Evolutionary conservation across 2,888 invertebrate genomes (phyloP).

Genomic region (Sarcophaga caerulescens): DNA sequence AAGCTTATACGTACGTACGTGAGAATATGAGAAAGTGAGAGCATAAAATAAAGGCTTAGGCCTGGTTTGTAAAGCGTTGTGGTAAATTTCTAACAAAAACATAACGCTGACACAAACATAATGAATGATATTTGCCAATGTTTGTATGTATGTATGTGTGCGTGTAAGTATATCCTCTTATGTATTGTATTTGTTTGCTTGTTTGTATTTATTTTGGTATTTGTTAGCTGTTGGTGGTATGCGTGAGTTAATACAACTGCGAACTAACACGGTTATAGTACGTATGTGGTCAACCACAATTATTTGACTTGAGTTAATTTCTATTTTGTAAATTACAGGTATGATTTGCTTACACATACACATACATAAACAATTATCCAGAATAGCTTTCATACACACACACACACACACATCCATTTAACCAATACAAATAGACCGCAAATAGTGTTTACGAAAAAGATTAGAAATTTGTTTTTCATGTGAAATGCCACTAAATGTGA

Average conservation of each 20-base stretch:
- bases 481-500: too few relatives aligned
- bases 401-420: not conserved
- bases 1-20: too few relatives aligned
- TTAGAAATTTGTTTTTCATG: too few relatives aligned
- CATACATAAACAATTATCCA: not conserved
- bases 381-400: not conserved
- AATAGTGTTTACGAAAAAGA: too few relatives aligned
- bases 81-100: not conserved
- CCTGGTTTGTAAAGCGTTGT: too few relatives aligned
- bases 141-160: not conserved
- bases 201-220: not conserved
- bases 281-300: conserved; percentile 60
- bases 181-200: not conserved
- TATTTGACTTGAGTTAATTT: conserved; percentile 63
- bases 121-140: not conserved
- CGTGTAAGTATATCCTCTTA: not conserved
- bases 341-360: not conserved
- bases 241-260: not conserved
- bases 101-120: not conserved
- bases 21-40: not conserved
- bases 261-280: conserved; percentile 9
- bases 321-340: conserved; percentile 49
- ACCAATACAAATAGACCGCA: not conserved
- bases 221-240: not conserved
- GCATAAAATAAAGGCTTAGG: not conserved